Conservation (phyloP, 2,888 invertebrate species). For the Dryomyza anilis region DNA sequence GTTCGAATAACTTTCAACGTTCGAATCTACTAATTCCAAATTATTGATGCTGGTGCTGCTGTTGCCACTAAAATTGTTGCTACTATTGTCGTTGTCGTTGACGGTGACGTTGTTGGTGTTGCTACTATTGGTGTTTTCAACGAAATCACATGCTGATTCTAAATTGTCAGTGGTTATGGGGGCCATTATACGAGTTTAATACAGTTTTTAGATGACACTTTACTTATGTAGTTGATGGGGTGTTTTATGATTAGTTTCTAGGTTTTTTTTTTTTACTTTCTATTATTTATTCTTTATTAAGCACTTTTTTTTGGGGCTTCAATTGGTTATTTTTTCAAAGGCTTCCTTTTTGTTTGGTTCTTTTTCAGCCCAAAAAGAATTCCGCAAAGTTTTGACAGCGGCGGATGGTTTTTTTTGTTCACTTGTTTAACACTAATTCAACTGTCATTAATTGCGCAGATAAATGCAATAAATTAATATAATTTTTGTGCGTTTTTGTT, state of each 20-base stretch:
- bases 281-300: constrained; percentile 22
- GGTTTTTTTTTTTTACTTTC: constrained; percentile 20
- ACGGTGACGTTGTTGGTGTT: constrained; percentile 34
- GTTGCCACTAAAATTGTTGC: constrained; percentile 35
- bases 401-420: neutral
- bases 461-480: constrained; percentile 2
- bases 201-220: no score
- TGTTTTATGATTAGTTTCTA: no score
- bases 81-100: constrained; percentile 35
- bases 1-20: constrained; percentile 10
- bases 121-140: constrained; percentile 49
- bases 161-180: constrained; percentile 58
- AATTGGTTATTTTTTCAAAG: neutral
- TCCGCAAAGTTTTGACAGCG: neutral
- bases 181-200: constrained; percentile 57
- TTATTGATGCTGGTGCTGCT: constrained; percentile 24
- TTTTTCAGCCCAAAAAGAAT: neutral
- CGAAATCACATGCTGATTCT: constrained; percentile 59
- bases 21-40: constrained; percentile 30
- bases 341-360: neutral
- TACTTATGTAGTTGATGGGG: no score
- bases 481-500: neutral
- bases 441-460: constrained; percentile 11
- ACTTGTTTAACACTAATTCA: neutral
- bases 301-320: constrained; percentile 18